Conservation (phyloP, 2,797 vertebrate genomes). For the Syncerus caffer region DNA sequence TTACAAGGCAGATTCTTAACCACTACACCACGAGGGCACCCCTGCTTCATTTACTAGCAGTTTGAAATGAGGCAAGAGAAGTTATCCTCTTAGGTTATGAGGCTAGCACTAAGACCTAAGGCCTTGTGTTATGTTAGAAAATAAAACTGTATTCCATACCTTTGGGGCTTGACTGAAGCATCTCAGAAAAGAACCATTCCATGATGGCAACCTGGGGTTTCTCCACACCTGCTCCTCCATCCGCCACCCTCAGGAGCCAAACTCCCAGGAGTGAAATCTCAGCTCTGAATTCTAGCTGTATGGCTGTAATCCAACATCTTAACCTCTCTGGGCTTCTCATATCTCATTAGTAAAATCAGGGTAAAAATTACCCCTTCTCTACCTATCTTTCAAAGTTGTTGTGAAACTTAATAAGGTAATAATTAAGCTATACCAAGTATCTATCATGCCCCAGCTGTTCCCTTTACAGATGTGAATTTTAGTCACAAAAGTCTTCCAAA, state of each 20-base stretch:
- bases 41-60: not conserved
- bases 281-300: not conserved
- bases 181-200: not conserved
- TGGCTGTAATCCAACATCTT: not conserved
- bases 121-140: constrained; percentile 31
- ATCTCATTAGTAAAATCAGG: not conserved
- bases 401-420: not conserved
- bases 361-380: not conserved
- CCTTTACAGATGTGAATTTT: constrained; percentile 6
- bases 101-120: not conserved
- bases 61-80: constrained; percentile 46
- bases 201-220: not conserved
- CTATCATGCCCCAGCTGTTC: not conserved
- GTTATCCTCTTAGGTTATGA: not conserved
- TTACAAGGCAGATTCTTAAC: not conserved
- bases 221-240: not conserved
- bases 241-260: not conserved
- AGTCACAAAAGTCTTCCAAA: not conserved
- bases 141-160: not conserved
- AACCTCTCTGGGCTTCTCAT: not conserved
- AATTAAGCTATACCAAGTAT: not conserved
- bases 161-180: not conserved
- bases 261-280: not conserved
- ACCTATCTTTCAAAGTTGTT: not conserved
- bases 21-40: not conserved